Base-by-base conservation (phyloP, 2,797 vertebrate species). In the Hapalemur alaotrensis region DNA sequence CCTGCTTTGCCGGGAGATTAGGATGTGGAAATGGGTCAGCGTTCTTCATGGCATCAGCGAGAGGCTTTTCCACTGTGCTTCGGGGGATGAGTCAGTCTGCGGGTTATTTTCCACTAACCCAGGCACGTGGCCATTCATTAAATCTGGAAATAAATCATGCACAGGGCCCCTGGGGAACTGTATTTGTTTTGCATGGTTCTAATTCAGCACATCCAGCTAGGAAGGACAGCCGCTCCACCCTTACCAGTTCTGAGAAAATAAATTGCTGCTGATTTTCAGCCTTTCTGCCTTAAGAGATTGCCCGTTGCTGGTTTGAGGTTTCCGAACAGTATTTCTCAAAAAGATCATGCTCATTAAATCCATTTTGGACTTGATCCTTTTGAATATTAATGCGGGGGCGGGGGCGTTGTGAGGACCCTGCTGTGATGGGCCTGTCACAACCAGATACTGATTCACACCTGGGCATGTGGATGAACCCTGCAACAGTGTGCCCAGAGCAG, bases 31-130 rank as follows among this genome's bases (percentile, higher is more conserved):
- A 2, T 9, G 61, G 90, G 65, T 85, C 91, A 11, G 79, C 1
- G 0, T 95, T 79, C 75, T 88, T 89, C 80, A 12, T 41, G 0
- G 0, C 69, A 20, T 43, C 63, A 0, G 59, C 0, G 46, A 11
- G 57, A 86, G 91, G 43, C 69, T 96, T 35, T 65, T 17, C 85
- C 50, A 54, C 30, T 4, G 48, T 73, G 7, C 30, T 81, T 84
- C 72, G 30, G 57, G 57, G 46, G 88, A 76, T 81, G 91, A 97
- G 76, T 70, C 72, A 20, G 54, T 78, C 88, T 82, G n/a, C 10
- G 41, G 75, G 93, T 96, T 97, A 79, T 97, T 97, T 97, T 97
- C 95, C 88, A 94, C 94, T 91, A 82, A 89, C 95, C 93, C 80
- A 78, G 90, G 81, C 86, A 57, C 69, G 25, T 91, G 95, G 84